phyloP scores from a whole-genome alignment of 2,797 vertebrate species.

The Gallinago solitaria region DNA sequence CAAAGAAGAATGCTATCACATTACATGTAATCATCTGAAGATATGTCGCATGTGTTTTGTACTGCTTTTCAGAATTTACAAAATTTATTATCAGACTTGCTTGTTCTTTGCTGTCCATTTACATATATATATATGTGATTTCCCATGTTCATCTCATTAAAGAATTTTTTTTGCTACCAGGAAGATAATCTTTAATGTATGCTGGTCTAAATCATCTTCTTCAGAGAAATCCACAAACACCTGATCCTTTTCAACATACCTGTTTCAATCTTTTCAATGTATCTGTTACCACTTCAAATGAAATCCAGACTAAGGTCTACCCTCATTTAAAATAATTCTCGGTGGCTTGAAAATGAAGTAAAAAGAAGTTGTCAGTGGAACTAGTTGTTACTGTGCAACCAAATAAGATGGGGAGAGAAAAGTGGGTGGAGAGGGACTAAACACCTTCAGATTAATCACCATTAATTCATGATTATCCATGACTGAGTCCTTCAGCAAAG shows the following conservation, averaged over 20 bases:
- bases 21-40: not conserved
- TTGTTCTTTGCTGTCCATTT: not conserved
- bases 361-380: not conserved
- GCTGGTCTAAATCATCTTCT: not conserved
- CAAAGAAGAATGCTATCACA: not conserved
- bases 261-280: not conserved
- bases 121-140: not conserved
- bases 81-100: not conserved
- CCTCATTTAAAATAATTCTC: not conserved
- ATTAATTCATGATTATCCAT: fast-evolving
- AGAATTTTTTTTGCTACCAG: not conserved
- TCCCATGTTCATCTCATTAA: not conserved
- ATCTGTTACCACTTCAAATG: not conserved
- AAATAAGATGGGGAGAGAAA: not conserved
- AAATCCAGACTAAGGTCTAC: not conserved
- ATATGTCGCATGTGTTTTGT: fast-evolving
- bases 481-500: not conserved
- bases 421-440: not conserved
- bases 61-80: not conserved
- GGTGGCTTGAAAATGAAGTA: not conserved
- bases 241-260: not conserved
- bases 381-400: not conserved
- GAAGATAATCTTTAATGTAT: not conserved
- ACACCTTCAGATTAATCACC: not conserved
- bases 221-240: not conserved